These are phyloP conservation scores for Amblyteles armatorius DNA, from an alignment of 2,888 invertebrate genomes.

Conservation along the genomic window DNA sequence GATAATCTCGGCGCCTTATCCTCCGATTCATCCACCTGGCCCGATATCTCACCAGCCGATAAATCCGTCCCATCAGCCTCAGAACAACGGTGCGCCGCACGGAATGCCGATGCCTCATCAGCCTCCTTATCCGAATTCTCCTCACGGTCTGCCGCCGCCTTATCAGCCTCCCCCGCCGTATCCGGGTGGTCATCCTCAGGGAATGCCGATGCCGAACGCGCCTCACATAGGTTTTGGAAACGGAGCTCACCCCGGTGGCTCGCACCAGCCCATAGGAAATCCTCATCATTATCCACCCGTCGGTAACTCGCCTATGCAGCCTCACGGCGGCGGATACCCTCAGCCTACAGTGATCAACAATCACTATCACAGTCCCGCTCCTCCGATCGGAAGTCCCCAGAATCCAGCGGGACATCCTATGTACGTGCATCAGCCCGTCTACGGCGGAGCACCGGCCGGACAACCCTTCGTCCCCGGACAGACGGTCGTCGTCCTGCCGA, in stretches of 20 bases:
- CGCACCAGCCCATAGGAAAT: conserved; percentile 45
- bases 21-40: conserved; percentile 57
- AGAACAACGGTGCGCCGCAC: conserved; percentile 3
- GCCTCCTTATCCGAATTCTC: conserved; percentile 53
- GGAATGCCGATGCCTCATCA: conserved; percentile 37
- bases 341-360: conserved; percentile 70
- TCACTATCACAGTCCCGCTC: conserved; percentile 71
- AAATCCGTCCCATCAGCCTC: conserved; percentile 16
- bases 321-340: conserved; percentile 45
- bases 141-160: conserved; percentile 47
- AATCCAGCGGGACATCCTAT: conserved; percentile 63
- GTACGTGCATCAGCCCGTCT: conserved; percentile 72
- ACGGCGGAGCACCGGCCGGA: conserved; percentile 71
- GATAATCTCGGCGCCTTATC: conserved; percentile 48
- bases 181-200: conserved; percentile 49
- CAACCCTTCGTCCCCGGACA: conserved; percentile 76
- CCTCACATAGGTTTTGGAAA: conserved; percentile 31
- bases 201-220: conserved; percentile 56
- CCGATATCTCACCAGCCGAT: conserved; percentile 50
- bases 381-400: conserved; percentile 61
- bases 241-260: background rate
- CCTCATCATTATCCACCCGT: conserved; percentile 44
- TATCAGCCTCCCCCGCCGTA: conserved; percentile 41
- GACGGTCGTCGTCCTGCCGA: conserved; percentile 70
- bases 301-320: conserved; percentile 46